Base-by-base conservation (phyloP, 2,888 invertebrate genomes). In the Mesodorylaimus sp. region DNA sequence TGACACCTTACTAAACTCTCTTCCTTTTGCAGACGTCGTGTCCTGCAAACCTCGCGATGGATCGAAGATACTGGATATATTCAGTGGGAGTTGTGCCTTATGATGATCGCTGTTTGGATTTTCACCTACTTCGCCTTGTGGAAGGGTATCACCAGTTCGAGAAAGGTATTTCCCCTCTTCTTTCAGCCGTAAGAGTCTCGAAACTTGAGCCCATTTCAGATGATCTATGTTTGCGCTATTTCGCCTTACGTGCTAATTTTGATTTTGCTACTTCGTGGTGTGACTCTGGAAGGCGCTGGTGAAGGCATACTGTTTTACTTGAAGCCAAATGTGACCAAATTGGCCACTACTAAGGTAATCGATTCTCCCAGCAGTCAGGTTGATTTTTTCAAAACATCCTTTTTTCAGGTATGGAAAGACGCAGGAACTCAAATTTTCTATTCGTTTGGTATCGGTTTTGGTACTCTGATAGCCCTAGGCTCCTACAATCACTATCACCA, bases 341-440 rank as follows among this genome's bases (percentile, higher is more conserved):
- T 65, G 23, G 41, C 57, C 2, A 62, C 62, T 37, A 58, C 60
- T 3, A 59, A 61, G 1, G 50, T 51, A 51, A 19, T n/a, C n/a
- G n/a, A n/a, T n/a, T n/a, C n/a, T n/a, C n/a, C n/a, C n/a, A n/a
- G n/a, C n/a, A n/a, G n/a, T n/a, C n/a, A n/a, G n/a, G n/a, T n/a
- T n/a, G n/a, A n/a, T n/a, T n/a, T n/a, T n/a, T n/a, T n/a, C n/a
- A n/a, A n/a, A n/a, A n/a, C n/a, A n/a, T n/a, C n/a, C n/a, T n/a
- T n/a, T n/a, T n/a, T n/a, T n/a, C n/a, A 51, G 50, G 64, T 65
- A 13, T 65, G 65, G 65, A 62, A 62, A 42, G 65, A 65, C 48
- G 65, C 65, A 23, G 65, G 65, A 16, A 64, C 65, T 3, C 63
- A 63, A 50, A 62, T 64, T 19, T 65, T 64, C 57, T 64, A 64